These are phyloP conservation scores for Melanchra persicariae DNA, from an alignment of 2,888 invertebrate species.

Conservation along the genomic window DNA sequence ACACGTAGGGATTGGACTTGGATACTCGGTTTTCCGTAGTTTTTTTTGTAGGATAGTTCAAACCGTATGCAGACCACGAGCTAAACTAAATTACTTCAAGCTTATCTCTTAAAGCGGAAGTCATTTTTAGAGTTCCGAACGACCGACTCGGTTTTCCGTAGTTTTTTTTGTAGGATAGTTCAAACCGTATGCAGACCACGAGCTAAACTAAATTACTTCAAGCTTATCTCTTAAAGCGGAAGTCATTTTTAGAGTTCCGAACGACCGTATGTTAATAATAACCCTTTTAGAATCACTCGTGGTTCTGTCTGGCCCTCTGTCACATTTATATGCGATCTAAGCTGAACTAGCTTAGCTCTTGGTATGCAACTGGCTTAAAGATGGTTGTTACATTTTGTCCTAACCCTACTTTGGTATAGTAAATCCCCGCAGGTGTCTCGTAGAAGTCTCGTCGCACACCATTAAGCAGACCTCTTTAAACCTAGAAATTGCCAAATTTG, in stretches of 20 bases:
- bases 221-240: neutral
- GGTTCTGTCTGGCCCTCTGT: too few relatives aligned
- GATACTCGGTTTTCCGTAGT: neutral
- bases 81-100: neutral
- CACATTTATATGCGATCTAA: too few relatives aligned
- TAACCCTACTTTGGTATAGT: neutral
- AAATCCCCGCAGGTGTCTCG: constrained; percentile 6
- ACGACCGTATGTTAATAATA: too few relatives aligned
- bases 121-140: too few relatives aligned
- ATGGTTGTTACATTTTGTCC: neutral
- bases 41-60: neutral
- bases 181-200: neutral
- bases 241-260: neutral
- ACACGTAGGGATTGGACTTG: constrained; percentile 1
- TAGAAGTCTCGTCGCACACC: constrained; percentile 3
- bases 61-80: neutral
- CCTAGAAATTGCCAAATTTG: neutral
- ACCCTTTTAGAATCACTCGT: too few relatives aligned
- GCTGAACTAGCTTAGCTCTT: neutral
- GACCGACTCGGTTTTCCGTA: neutral
- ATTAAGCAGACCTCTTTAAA: constrained; percentile 1
- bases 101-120: neutral
- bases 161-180: neutral
- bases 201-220: neutral
- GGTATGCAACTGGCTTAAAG: neutral